Percentiles rank a stretch among this genome's conserved stretches.
Evolutionary conservation across 1,140 invertebrate genomes (phyloP).

Genomic region (Polyergus mexicanus): DNA sequence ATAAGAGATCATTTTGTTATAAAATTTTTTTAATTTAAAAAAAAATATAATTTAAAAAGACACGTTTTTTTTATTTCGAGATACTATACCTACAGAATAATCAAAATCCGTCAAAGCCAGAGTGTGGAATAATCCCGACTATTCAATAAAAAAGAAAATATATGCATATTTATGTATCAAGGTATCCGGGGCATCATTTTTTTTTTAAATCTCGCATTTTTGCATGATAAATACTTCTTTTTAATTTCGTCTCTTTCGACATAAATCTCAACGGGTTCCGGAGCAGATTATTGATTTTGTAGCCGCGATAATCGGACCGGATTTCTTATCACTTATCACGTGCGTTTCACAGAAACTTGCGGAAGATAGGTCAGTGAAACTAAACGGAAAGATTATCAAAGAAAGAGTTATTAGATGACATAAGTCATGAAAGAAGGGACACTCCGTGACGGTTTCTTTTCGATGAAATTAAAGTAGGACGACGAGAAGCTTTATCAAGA

Average conservation of each 20-base stretch:
- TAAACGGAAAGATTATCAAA: constrained; percentile 24
- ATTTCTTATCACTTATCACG: constrained; percentile 57
- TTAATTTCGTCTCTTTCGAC: constrained; percentile 32
- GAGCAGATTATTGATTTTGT: constrained; percentile 64
- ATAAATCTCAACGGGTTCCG: constrained; percentile 26
- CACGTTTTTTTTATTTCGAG: not conserved
- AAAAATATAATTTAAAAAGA: not conserved
- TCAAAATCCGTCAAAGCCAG: not conserved
- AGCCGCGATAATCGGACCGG: constrained; percentile 30
- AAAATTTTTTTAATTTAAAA: too few species aligned
- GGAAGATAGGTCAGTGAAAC: constrained; percentile 52
- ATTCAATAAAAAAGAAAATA: not conserved
- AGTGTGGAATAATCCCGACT: not conserved
- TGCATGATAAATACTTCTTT: constrained; percentile 21
- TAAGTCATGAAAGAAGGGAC: not conserved
- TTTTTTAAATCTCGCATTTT: constrained; percentile 3
- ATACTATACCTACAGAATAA: too few species aligned
- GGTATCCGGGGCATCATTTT: not conserved
- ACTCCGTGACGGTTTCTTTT: not conserved
- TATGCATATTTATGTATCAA: not conserved
- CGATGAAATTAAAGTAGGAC: constrained; percentile 1
- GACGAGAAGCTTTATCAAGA: constrained; percentile 16
- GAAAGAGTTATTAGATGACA: constrained; percentile 17
- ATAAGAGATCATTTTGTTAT: too few species aligned
- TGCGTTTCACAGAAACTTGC: not conserved